Evolutionary conservation across 2,113 vertebrate genomes (phyloP).

Genomic region (Scatophagus argus): DNA sequence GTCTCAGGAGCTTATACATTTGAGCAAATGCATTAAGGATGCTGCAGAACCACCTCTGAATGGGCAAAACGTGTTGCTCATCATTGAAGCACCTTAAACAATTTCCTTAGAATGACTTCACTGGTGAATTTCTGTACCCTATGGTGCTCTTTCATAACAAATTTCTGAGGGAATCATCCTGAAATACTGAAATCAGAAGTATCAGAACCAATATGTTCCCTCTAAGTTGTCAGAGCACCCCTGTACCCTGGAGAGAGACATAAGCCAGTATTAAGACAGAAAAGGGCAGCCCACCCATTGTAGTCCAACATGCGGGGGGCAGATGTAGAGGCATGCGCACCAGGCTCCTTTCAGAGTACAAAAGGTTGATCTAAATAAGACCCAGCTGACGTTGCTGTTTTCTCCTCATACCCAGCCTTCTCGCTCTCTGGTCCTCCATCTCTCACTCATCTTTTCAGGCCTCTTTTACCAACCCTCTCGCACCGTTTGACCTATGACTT

Average conservation of each 20-base stretch:
- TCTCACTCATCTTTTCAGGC: conserved; percentile 59
- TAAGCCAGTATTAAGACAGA: conserved; percentile 33
- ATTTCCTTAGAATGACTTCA: neutral
- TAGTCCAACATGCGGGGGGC: conserved; percentile 76
- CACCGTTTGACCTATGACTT: conserved; percentile 68
- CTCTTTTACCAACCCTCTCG: conserved; percentile 64
- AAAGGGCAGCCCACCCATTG: conserved; percentile 74
- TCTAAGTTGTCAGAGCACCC: conserved; percentile 3
- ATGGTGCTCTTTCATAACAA: neutral
- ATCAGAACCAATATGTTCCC: neutral
- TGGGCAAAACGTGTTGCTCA: neutral
- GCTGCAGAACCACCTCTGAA: neutral
- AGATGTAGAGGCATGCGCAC: conserved; percentile 67
- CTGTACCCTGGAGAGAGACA: conserved; percentile 25
- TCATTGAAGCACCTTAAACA: neutral
- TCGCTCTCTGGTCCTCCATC: conserved; percentile 40
- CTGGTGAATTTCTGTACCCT: neutral
- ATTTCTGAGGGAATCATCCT: neutral
- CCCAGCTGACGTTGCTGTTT: conserved; percentile 71
- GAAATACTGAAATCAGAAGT: conserved; percentile 5
- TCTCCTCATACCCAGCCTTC: conserved; percentile 41
- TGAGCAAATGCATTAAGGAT: neutral
- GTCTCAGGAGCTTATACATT: neutral
- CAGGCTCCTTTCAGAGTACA: conserved; percentile 66
- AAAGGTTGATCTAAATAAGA: conserved; percentile 80